These are phyloP conservation scores for Bombus huntii DNA, from an alignment of 1,140 invertebrate genomes.

Conservation along the genomic window DNA sequence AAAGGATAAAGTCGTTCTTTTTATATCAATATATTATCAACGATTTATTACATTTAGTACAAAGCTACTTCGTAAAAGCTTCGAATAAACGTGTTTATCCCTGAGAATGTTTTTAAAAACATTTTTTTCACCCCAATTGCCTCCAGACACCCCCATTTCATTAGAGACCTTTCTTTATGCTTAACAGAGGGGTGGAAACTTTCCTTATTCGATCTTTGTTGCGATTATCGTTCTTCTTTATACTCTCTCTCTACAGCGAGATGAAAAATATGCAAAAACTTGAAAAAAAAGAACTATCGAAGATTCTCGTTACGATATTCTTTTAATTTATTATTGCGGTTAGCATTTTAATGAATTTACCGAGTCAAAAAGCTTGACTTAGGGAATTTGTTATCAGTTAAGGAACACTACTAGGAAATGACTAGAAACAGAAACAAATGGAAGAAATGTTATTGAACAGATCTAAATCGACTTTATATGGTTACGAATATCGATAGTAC, in stretches of 20 bases:
- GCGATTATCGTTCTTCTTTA: neutral
- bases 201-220: constrained; percentile 3
- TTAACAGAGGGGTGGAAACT: constrained; percentile 4
- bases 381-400: no score
- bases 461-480: neutral
- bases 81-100: neutral
- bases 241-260: neutral
- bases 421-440: neutral
- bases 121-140: constrained; percentile 26
- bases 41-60: neutral
- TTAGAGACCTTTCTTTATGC: constrained; percentile 7
- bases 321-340: neutral
- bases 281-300: neutral
- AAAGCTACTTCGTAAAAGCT: neutral
- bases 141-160: constrained; percentile 1
- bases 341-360: neutral
- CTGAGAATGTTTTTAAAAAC: neutral
- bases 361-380: neutral
- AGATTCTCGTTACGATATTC: neutral
- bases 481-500: neutral
- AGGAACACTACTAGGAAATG: no score
- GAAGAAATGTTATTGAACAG: neutral
- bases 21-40: neutral
- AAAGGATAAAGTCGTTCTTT: neutral
- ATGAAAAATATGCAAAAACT: neutral